These are phyloP conservation scores for Lepus europaeus DNA, from an alignment of 2,113 vertebrate species.

Conservation along the genomic window DNA sequence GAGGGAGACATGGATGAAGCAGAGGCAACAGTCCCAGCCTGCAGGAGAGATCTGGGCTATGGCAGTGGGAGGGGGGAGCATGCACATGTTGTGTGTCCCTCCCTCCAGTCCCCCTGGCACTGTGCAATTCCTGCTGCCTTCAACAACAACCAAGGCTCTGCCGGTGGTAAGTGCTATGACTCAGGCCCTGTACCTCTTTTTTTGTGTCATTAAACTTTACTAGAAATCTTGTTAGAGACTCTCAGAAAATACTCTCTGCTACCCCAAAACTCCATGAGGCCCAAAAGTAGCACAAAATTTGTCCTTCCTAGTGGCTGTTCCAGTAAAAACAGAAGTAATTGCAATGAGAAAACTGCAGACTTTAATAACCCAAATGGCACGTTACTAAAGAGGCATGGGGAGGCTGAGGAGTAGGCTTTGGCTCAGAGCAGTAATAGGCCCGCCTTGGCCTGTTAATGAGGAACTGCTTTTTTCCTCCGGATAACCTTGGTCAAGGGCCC, in stretches of 20 bases:
- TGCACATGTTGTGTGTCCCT: background rate
- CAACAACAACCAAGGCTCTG: background rate
- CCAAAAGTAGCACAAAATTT: background rate
- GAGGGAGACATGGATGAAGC: background rate
- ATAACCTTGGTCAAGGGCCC: background rate
- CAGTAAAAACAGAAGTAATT: background rate
- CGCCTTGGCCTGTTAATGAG: background rate
- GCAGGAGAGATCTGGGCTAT: background rate
- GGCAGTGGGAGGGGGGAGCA: background rate
- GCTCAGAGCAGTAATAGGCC: background rate
- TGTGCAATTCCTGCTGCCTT: background rate
- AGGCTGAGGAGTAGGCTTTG: background rate
- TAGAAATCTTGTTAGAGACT: background rate
- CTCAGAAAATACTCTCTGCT: background rate
- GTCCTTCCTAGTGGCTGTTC: background rate
- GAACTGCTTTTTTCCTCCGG: background rate
- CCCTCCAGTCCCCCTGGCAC: accelerated
- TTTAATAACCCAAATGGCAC: background rate
- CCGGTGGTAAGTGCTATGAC: background rate
- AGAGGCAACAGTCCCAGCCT: background rate
- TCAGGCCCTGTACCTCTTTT: background rate
- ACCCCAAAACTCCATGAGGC: background rate
- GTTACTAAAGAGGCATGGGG: background rate
- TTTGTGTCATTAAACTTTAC: background rate
- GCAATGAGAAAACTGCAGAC: background rate